Conservation (phyloP, 2,797 vertebrate genomes). For the Galago senegalensis region DNA sequence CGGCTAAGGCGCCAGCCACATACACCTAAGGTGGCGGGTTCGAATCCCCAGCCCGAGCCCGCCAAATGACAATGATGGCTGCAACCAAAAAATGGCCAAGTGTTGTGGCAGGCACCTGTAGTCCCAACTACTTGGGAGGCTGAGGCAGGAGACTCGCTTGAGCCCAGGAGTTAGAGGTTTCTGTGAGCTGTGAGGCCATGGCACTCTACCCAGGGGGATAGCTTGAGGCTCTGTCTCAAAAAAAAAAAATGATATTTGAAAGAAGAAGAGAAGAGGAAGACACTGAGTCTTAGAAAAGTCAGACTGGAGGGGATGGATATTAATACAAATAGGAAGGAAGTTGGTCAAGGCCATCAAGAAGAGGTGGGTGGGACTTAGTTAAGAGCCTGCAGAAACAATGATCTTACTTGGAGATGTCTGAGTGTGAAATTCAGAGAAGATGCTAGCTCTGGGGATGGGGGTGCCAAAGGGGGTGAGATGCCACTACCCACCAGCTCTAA, state of each 20-base stretch:
- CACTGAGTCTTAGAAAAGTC: conserved; percentile 17
- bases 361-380: not conserved
- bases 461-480: not conserved
- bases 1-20: too few species aligned
- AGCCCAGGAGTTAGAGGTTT: too few species aligned
- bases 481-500: conserved; percentile 3
- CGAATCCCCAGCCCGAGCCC: too few species aligned
- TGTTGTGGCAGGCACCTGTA: too few species aligned
- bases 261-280: not conserved
- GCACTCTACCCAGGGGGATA: too few species aligned
- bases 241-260: not conserved
- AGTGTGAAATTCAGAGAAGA: conserved; percentile 30
- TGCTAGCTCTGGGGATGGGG: conserved; percentile 6
- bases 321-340: conserved; percentile 47
- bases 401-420: not conserved
- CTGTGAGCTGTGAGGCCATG: too few species aligned
- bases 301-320: not conserved
- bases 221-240: too few species aligned
- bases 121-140: too few species aligned
- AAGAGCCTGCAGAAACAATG: conserved; percentile 18
- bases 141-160: too few species aligned
- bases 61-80: too few species aligned
- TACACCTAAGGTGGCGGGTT: too few species aligned
- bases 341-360: conserved; percentile 23
- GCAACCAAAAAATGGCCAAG: too few species aligned